Evolutionary conservation across 2,797 vertebrate species (phyloP).

Genomic region (Euphonia xanthogaster): DNA sequence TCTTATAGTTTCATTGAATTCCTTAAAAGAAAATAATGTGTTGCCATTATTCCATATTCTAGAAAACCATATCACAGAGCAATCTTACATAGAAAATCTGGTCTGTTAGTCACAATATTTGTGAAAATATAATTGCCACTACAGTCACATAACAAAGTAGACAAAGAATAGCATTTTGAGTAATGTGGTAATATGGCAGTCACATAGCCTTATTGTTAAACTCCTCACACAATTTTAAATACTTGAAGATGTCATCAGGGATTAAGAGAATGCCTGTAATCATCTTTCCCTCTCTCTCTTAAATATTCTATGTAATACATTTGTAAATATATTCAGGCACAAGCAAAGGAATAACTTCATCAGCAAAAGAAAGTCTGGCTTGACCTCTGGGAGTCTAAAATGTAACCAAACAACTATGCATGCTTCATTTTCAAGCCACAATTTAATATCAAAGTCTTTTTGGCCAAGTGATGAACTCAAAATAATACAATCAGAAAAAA

Average conservation of each 20-base stretch:
- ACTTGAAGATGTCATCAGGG: conserved; percentile 17
- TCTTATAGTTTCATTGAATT: background rate
- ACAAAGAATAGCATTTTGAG: conserved; percentile 8
- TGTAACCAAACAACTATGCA: background rate
- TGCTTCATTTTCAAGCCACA: background rate
- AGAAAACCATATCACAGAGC: background rate
- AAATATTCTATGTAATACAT: background rate
- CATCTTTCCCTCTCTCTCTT: background rate
- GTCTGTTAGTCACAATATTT: conserved; percentile 20
- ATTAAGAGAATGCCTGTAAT: conserved; percentile 23
- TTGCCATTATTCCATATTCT: background rate
- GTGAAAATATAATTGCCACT: conserved; percentile 31
- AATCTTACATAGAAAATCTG: background rate
- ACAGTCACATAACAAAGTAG: conserved; percentile 19
- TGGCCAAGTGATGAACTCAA: fast-evolving
- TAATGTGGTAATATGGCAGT: background rate
- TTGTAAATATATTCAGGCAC: background rate
- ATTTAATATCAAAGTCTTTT: background rate
- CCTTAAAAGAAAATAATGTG: background rate
- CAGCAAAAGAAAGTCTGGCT: background rate
- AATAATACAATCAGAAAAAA: background rate
- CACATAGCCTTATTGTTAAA: conserved; percentile 10
- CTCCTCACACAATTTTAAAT: conserved; percentile 23
- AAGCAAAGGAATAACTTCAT: background rate
- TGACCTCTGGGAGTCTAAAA: background rate